Conservation (phyloP, 2,113 vertebrate species). For the Corythornis vintsioides region DNA sequence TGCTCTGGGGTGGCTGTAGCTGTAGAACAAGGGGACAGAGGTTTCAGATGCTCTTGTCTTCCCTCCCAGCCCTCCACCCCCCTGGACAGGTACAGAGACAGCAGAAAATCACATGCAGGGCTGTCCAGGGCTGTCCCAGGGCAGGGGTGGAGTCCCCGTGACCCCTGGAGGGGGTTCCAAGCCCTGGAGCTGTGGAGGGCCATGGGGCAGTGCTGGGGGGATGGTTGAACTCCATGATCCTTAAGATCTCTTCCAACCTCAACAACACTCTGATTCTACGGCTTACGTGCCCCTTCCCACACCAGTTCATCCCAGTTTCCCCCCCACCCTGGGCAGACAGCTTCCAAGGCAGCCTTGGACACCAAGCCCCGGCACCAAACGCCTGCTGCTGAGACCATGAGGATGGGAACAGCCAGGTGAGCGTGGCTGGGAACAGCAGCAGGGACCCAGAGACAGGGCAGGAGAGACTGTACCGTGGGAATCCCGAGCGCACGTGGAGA, state of each 20-base stretch:
- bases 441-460: fast-evolving
- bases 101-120: background rate
- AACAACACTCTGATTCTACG: background rate
- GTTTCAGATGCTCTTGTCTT: background rate
- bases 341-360: background rate
- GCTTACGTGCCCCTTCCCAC: background rate
- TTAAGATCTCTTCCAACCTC: background rate
- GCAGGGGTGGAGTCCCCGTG: no score
- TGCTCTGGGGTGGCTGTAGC: background rate
- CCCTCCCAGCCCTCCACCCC: background rate
- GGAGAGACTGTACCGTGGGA: slow-evolving; percentile 84
- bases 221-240: background rate
- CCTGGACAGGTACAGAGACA: background rate
- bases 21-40: fast-evolving
- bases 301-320: background rate
- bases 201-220: background rate
- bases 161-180: no score
- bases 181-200: background rate
- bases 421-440: background rate
- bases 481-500: slow-evolving; percentile 92
- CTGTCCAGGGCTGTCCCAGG: no score
- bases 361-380: background rate
- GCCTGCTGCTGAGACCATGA: fast-evolving
- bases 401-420: background rate
- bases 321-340: fast-evolving